These are phyloP conservation scores for Eulemur mongoz DNA, from an alignment of 2,797 vertebrate species.

Conservation along the genomic window DNA sequence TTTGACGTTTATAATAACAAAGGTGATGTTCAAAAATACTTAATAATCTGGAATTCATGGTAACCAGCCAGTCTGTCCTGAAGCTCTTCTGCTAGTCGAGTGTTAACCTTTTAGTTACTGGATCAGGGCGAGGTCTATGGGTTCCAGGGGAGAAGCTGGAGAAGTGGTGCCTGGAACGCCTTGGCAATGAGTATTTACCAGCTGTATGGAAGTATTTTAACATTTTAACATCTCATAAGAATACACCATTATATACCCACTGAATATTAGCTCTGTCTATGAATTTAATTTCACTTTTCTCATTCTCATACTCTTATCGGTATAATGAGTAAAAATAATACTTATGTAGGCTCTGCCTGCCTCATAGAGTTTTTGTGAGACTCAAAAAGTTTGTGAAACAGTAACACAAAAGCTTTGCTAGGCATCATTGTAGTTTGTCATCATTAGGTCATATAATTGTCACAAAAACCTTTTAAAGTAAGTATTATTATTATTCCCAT, in stretches of 20 bases:
- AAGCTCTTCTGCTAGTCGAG: background rate
- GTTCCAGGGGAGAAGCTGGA: background rate
- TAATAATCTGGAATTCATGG: background rate
- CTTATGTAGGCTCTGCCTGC: background rate
- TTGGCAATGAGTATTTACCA: background rate
- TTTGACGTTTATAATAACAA: background rate
- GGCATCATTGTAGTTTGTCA: background rate
- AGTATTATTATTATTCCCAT: background rate
- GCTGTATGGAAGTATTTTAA: background rate
- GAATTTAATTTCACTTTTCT: slow-evolving; percentile 43
- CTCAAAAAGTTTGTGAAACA: background rate
- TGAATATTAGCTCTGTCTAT: background rate
- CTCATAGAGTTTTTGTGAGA: background rate
- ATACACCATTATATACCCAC: background rate
- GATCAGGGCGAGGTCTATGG: background rate
- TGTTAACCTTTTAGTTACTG: background rate
- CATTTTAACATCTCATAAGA: background rate
- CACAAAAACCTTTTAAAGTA: background rate
- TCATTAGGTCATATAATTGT: slow-evolving; percentile 4
- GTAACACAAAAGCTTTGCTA: background rate
- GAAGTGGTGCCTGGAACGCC: background rate
- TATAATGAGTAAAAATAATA: background rate
- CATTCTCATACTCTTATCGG: background rate
- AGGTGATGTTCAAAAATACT: background rate
- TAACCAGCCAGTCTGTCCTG: background rate